Conservation (phyloP, 2,888 invertebrate genomes). For the Physocephala rufipes region DNA sequence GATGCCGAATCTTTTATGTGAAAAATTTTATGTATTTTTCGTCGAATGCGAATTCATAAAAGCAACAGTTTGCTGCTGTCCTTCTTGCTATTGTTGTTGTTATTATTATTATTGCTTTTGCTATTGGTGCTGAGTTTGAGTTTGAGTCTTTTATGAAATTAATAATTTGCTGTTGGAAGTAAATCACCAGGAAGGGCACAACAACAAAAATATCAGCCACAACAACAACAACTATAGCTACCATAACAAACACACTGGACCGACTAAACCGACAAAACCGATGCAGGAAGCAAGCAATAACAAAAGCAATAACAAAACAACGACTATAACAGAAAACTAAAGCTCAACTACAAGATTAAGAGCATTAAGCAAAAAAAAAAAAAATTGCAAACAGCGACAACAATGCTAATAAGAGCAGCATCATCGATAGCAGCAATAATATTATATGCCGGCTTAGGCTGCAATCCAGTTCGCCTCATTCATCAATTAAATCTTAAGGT, state of each 20-base stretch:
- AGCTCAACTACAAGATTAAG: slow-evolving; percentile 4
- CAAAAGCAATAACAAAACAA: not conserved
- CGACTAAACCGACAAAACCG: slow-evolving; percentile 3
- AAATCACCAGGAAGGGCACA: slow-evolving; percentile 40
- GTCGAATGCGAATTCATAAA: slow-evolving; percentile 46
- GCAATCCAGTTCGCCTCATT: slow-evolving; percentile 24
- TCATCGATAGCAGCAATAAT: slow-evolving; percentile 16
- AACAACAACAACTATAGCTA: slow-evolving; percentile 2
- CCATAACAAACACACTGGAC: not conserved
- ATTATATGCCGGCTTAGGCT: not conserved
- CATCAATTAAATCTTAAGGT: slow-evolving; percentile 8
- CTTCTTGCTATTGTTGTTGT: not conserved
- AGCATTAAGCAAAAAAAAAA: not conserved
- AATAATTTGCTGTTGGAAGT: slow-evolving; percentile 45
- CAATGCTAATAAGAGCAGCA: not conserved
- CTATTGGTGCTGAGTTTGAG: not conserved
- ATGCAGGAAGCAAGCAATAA: not conserved
- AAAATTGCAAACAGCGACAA: not conserved
- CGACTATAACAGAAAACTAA: not conserved
- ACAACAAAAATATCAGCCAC: slow-evolving; percentile 31
- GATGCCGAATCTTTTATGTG: slow-evolving; percentile 50
- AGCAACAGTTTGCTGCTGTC: slow-evolving; percentile 26
- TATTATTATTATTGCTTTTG: not conserved
- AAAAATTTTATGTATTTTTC: slow-evolving; percentile 50
- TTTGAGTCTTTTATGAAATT: slow-evolving; percentile 35